Evolutionary conservation across 2,797 vertebrate genomes (phyloP).

Genomic region (Dipus sagitta): DNA sequence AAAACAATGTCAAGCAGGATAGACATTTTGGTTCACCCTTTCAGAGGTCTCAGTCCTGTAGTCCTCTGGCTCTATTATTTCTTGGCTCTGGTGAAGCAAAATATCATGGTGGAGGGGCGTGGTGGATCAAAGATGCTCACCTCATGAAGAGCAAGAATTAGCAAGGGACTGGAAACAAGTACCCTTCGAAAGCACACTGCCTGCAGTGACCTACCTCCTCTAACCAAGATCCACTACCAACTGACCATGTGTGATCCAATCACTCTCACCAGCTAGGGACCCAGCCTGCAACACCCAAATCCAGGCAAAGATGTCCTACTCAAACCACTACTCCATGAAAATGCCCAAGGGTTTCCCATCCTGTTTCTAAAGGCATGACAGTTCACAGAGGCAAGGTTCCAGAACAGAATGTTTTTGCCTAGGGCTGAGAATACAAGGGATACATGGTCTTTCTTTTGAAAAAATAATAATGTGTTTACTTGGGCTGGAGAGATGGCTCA

Average conservation of each 20-base stretch:
- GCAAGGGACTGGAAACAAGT: background rate
- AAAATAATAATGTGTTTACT: too few species aligned
- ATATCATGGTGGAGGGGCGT: background rate
- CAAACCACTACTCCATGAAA: too few species aligned
- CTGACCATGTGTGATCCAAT: background rate
- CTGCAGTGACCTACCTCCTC: background rate
- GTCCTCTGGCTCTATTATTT: background rate
- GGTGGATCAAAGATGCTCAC: background rate
- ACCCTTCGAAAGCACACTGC: background rate
- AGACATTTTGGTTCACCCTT: background rate
- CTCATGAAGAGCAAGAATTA: background rate
- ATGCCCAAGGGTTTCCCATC: accelerated
- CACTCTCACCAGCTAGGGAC: background rate
- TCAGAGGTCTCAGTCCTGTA: background rate
- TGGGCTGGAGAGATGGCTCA: too few species aligned
- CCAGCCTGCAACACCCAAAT: background rate
- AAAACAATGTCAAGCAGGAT: background rate
- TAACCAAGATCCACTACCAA: background rate
- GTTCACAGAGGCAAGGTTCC: accelerated
- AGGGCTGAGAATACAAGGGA: accelerated
- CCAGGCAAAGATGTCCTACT: background rate
- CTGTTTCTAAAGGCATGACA: background rate
- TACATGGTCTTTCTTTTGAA: too few species aligned
- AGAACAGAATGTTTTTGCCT: accelerated
- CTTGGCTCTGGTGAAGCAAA: background rate